Percentiles rank a stretch among this genome's conserved stretches.
Evolutionary conservation across 2,113 vertebrate genomes (phyloP).

Genomic region (Amazona guildingii): DNA sequence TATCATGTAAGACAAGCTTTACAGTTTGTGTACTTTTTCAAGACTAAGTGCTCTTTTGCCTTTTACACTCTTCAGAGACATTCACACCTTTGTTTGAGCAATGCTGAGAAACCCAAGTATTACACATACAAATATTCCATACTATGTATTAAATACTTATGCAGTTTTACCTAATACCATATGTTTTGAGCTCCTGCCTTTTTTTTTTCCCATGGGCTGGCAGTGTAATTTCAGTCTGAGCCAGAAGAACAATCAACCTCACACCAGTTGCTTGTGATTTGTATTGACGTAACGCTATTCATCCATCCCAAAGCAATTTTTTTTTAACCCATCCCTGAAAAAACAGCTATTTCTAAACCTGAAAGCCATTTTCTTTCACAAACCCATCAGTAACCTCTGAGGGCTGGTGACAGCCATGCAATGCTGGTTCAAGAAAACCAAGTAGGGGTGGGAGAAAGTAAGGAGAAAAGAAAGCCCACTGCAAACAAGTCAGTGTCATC

Average conservation of each 20-base stretch:
- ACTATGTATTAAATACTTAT: not conserved
- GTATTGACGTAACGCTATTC: not conserved
- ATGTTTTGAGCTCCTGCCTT: not conserved
- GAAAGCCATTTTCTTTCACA: not conserved
- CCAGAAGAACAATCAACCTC: not conserved
- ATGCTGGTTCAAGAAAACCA: not conserved
- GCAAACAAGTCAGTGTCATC: not conserved
- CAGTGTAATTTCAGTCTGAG: not conserved
- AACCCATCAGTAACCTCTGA: not conserved
- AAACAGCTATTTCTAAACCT: not conserved
- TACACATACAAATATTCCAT: not conserved
- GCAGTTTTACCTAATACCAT: not conserved
- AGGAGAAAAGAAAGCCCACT: not conserved
- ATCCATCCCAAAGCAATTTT: not conserved
- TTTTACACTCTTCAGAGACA: not conserved
- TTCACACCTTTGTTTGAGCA: not conserved
- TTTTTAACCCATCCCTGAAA: not conserved
- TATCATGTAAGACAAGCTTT: not conserved
- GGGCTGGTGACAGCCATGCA: not conserved
- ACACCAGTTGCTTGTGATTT: not conserved
- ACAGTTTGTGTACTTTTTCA: not conserved
- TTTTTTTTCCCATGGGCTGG: not conserved
- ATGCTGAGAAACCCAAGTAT: not conserved
- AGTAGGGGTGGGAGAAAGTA: not conserved
- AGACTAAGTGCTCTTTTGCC: not conserved